Base-by-base conservation (phyloP, 1,140 invertebrate species). In the Tribolium madens region DNA sequence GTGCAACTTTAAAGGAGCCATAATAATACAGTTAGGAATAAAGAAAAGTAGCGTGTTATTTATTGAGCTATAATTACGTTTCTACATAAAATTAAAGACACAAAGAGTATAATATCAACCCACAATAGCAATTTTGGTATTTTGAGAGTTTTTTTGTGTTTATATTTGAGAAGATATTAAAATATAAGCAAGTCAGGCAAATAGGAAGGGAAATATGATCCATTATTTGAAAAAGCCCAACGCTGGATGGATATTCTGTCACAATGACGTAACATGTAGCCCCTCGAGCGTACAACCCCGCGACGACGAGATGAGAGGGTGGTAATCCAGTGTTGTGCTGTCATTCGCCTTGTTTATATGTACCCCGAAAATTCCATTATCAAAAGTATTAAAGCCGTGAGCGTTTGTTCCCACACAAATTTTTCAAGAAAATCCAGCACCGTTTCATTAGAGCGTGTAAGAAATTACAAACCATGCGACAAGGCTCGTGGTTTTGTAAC, bases 391-490 rank as follows among this genome's bases (percentile, higher is more conserved):
- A 64, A 26, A 64, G n/a, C n/a, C n/a, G 15, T 60, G 53, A 60
- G 17, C 3, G 50, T n/a, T 26, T 21, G 15, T 17, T n/a, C 13
- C 18, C 52, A 12, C 18, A 57, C 26, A 14, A 46, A 73, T 73
- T 73, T 53, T 73, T 50, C 18, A 64, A 64, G 21, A 12, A 33
- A 64, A 64, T n/a, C 57, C 57, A 14, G 6, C 26, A 17, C 57
- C 17, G 47, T 78, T 75, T 71, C 15, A 47, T 46, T 72, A 77
- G 76, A 77, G 52, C 50, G 77, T 78, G 64, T 76, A 76, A 76
- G 75, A 79, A 76, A 79, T 71, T 77, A 79, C 78, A 77, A 75
- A 77, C 78, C 78, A 68, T 75, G 78, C 68, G 76, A 79, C 78
- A 79, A 77, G 78, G 68, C 72, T 77, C 26, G 15, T 73, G 78